Evolutionary conservation across 2,888 invertebrate species (phyloP), one percentile per base, ranked within the genome.

Genomic region (Steinernema hermaphroditum): DNA sequence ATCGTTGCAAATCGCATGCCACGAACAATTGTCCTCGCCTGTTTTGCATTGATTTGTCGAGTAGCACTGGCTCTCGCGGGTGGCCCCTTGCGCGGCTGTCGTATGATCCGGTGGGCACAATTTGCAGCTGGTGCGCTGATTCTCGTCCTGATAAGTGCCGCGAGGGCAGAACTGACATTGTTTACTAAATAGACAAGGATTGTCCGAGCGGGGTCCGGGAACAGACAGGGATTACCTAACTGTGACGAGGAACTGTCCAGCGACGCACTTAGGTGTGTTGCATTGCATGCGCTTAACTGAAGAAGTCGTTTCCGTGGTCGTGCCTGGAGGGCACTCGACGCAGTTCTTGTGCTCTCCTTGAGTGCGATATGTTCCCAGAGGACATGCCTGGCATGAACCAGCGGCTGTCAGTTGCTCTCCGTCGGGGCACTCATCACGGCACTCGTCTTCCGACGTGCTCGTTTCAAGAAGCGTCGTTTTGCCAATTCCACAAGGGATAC

Each of bases 81-180:
- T 85, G n/a, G 85, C 85, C 62, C 85, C 85, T 4, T 78, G 80
- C 6, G 81, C 79, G 12, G 81, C 78, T 0, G 96, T 96, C 86
- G 94, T 96, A 9, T 94, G 94, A 78, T 95, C 96, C 82, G 91
- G 91, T 0, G 96, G 94, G 87, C 97, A 97, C 77, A 92, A 91
- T 68, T 92, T 90, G 87, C 97, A 97, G 0, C 92, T 90, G 0
- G 94, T 93, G 89, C 95, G 94, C 54, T 94, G 91, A 76, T 93
- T 93, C 83, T 92, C 91, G 85, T 94, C 94, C 88, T 96, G 96
- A 88, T 94, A 97, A 87, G 91, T 94, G 19, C 96, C 97, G 82
- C 92, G 90, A 0, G 93, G 92, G 87, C 97, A 97, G 86, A 92
- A 92, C 0, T 93, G 93, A 87, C 97, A 97, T 74, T 94, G 94